These are phyloP conservation scores for Drosophila oshimai DNA, from an alignment of 1,140 invertebrate species.

Conservation along the genomic window DNA sequence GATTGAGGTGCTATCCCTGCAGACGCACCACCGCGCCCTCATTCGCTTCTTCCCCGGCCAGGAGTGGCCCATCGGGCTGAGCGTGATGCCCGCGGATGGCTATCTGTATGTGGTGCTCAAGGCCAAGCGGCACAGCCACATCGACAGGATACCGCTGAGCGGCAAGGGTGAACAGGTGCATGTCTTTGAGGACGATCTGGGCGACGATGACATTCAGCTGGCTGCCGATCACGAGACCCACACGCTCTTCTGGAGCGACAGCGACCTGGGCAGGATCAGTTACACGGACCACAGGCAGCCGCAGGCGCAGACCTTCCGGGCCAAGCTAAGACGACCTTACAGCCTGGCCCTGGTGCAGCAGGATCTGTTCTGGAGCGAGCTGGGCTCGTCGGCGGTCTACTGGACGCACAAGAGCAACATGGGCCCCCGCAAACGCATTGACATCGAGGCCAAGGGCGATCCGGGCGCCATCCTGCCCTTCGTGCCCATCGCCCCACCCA, in stretches of 20 bases:
- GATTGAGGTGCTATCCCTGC: slow-evolving; percentile 85
- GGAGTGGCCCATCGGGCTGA: slow-evolving; percentile 85
- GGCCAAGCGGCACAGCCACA: slow-evolving; percentile 83
- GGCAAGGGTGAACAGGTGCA: slow-evolving; percentile 83
- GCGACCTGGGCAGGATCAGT: slow-evolving; percentile 63
- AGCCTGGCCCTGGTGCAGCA: slow-evolving; percentile 84
- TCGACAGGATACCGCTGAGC: slow-evolving; percentile 86
- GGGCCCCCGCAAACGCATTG: slow-evolving; percentile 62
- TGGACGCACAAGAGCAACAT: slow-evolving; percentile 85
- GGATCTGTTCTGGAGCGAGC: slow-evolving; percentile 86
- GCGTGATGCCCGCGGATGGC: slow-evolving; percentile 86
- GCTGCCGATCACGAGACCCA: slow-evolving; percentile 38
- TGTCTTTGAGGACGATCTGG: slow-evolving; percentile 83
- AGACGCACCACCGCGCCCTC: slow-evolving; percentile 84
- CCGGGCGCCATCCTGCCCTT: not conserved
- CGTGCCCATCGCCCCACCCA: not conserved
- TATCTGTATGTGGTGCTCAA: slow-evolving; percentile 87
- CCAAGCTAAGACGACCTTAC: slow-evolving; percentile 81
- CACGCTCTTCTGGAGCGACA: slow-evolving; percentile 72
- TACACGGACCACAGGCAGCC: slow-evolving; percentile 74
- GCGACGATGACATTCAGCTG: slow-evolving; percentile 65
- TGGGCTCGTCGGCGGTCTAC: slow-evolving; percentile 83
- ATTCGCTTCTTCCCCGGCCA: slow-evolving; percentile 84
- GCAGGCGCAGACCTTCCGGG: slow-evolving; percentile 62
- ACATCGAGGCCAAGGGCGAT: slow-evolving; percentile 40